These are phyloP conservation scores for Pachydiplax longipennis DNA, from an alignment of 2,888 invertebrate genomes.

Conservation along the genomic window DNA sequence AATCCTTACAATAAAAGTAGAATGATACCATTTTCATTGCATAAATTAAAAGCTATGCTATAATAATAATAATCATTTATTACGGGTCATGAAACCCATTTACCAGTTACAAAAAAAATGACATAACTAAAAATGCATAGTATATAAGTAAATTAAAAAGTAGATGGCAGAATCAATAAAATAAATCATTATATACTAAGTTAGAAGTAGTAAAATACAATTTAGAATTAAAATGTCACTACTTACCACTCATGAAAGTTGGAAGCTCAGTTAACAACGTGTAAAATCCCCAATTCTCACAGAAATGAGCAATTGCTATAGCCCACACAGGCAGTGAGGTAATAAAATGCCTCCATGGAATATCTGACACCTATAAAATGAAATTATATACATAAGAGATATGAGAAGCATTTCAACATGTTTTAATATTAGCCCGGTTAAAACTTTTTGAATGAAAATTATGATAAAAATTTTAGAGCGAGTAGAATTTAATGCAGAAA, in stretches of 20 bases:
- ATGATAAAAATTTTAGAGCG: no score
- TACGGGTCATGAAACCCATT: no score
- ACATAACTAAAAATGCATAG: no score
- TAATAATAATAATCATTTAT: no score
- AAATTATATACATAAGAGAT: background rate
- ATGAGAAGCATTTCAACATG: background rate
- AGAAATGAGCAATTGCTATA: conserved; percentile 58
- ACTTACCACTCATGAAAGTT: conserved; percentile 58
- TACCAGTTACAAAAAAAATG: no score
- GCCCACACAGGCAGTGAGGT: conserved; percentile 59
- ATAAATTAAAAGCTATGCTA: no score
- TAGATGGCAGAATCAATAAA: no score
- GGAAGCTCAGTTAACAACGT: conserved; percentile 60
- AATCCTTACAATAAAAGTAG: no score
- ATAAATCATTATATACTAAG: background rate
- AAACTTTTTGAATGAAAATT: background rate
- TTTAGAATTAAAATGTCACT: background rate
- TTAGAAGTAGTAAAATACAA: background rate
- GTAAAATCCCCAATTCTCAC: conserved; percentile 61
- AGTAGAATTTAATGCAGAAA: no score
- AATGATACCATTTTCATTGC: no score
- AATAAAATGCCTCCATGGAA: conserved; percentile 58
- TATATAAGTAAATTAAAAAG: no score
- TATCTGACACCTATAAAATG: conserved; percentile 48
- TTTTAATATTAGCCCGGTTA: background rate